These are phyloP conservation scores for Paralichthys olivaceus DNA, from an alignment of 2,113 vertebrate species.

Conservation along the genomic window DNA sequence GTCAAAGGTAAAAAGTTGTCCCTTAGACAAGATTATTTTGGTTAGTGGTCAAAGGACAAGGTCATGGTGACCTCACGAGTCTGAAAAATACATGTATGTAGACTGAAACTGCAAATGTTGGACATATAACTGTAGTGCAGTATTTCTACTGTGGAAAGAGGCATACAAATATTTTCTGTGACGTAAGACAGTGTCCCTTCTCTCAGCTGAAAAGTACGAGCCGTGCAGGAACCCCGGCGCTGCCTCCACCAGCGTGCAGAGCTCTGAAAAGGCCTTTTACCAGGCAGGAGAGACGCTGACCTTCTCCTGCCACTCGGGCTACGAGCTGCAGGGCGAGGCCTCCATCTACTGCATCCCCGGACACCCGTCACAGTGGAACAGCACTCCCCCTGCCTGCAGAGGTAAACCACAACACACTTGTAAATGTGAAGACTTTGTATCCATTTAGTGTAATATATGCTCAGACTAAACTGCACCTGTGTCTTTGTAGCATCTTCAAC, in stretches of 20 bases:
- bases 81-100: not conserved
- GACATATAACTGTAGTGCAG: no score
- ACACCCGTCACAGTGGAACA: conserved; percentile 95
- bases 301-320: conserved; percentile 90
- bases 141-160: no score
- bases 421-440: not conserved
- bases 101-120: not conserved
- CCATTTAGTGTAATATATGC: not conserved
- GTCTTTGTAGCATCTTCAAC: conserved; percentile 84
- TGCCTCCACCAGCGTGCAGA: conserved; percentile 89
- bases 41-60: no score
- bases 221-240: conserved; percentile 91
- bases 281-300: conserved; percentile 89
- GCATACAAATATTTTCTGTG: not conserved
- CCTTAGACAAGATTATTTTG: no score
- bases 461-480: conserved; percentile 1
- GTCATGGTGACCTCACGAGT: no score
- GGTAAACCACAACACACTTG: conserved; percentile 63
- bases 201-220: conserved; percentile 91
- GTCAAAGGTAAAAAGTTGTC: no score
- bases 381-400: conserved; percentile 90
- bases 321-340: conserved; percentile 87
- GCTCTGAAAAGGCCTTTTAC: conserved; percentile 89
- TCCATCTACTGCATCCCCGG: conserved; percentile 92
- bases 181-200: not conserved